Base-by-base conservation (phyloP, 2,797 vertebrate genomes). In the Eulemur mongoz region DNA sequence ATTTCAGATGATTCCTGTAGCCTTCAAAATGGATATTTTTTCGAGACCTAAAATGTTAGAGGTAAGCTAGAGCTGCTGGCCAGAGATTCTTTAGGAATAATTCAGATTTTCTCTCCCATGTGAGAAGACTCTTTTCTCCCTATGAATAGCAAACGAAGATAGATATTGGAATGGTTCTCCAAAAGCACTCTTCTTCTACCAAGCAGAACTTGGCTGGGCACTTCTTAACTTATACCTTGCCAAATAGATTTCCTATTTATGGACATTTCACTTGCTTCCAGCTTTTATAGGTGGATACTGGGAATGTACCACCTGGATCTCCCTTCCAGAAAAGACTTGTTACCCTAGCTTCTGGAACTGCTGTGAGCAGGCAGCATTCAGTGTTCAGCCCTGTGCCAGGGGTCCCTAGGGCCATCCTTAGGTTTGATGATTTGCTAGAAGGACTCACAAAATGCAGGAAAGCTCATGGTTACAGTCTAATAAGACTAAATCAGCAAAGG, bases 1-100 rank as follows among this genome's bases (percentile, higher is more conserved):
- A 43, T 93, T 90, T 93, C 61, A 70, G 67, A 57, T 95, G 61
- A n/a, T 30, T 65, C 52, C n/a, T n/a, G 2, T 45, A 52, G 48
- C 50, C 57, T 73, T 90, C 59, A 23, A 81, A 50, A 86, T 20
- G 7, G n/a, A 23, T 30, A 67, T 76, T 23, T 72, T 89, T 78
- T 45, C 67, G 72, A 95, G n/a, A 38, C 13, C 27, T 78, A n/a
- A 38, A 57, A 35, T 70, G 22, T 18, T 78, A 45, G 54, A 32
- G n/a, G 76, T 78, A 48, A 78, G 52, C 27, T n/a, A 3, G 63
- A 91, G 43, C 17, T 50, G n/a, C n/a, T 67, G 32, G 30, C 35
- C 70, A 70, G 84, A 89, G n/a, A 52, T 76, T 63, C 30, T 70
- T 48, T 15, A 63, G 38, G 59, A 70, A 88, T 38, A 69, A 91